phyloP scores from a whole-genome alignment of 2,797 vertebrate genomes.

The Pagetopsis macropterus region DNA sequence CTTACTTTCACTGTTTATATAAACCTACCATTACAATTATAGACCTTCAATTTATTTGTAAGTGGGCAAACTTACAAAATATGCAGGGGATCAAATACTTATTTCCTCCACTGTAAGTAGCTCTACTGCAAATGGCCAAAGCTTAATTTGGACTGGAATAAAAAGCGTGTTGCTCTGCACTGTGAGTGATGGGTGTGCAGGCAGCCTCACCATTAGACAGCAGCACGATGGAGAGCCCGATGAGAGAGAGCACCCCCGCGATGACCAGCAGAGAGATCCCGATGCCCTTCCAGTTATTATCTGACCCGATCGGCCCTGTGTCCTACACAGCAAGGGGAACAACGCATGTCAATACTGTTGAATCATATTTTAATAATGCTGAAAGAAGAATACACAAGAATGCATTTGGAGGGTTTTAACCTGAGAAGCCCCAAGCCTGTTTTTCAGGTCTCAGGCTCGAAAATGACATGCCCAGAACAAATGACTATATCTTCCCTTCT shows the following conservation, averaged over 20 bases:
- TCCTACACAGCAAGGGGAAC: slow-evolving; percentile 64
- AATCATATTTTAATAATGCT: background rate
- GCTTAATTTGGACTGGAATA: background rate
- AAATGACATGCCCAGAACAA: no score
- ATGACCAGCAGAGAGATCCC: slow-evolving; percentile 84
- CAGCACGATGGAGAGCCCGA: slow-evolving; percentile 81
- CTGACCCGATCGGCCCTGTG: slow-evolving; percentile 60
- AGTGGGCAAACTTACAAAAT: no score
- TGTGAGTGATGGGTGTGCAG: background rate
- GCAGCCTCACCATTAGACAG: slow-evolving; percentile 77
- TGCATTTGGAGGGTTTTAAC: background rate
- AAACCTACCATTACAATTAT: no score
- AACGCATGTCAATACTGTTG: background rate
- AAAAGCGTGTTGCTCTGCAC: background rate
- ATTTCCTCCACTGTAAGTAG: background rate
- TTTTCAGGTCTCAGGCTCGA: no score
- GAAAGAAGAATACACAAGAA: background rate
- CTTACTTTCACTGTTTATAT: no score
- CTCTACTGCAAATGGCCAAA: background rate
- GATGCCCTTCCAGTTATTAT: slow-evolving; percentile 85
- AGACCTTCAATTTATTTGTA: no score
- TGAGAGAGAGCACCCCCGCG: slow-evolving; percentile 75
- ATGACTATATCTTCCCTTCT: no score
- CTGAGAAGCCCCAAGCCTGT: no score
- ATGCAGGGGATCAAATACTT: no score